phyloP scores from a whole-genome alignment of 2,888 invertebrate species.

The Phengaris arion region DNA sequence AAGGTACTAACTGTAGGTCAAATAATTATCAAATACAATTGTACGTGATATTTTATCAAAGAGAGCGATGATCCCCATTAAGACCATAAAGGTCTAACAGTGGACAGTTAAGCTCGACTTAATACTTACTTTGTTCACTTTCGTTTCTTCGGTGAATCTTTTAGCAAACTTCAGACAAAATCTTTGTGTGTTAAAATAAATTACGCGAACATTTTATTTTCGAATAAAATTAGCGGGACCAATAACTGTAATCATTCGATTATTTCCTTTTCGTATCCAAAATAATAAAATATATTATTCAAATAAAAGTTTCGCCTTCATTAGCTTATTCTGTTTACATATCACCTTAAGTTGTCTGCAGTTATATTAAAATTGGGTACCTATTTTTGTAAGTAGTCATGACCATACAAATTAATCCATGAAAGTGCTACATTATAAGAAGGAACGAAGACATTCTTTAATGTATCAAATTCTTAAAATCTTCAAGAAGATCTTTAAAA shows the following conservation, averaged over 20 bases:
- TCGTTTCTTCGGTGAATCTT: background rate
- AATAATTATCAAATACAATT: background rate
- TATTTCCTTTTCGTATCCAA: no score
- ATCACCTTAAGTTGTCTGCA: no score
- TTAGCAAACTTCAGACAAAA: conserved; percentile 7
- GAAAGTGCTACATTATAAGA: no score
- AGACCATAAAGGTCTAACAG: background rate
- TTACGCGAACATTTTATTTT: background rate
- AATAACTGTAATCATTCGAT: no score
- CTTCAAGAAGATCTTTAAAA: background rate
- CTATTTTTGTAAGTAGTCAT: no score
- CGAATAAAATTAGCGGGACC: no score
- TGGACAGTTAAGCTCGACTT: background rate
- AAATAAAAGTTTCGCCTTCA: no score
- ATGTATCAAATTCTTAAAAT: background rate
- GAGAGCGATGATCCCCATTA: conserved; percentile 7
- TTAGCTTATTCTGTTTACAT: no score
- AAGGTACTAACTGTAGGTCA: background rate
- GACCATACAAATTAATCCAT: no score
- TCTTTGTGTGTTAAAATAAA: background rate
- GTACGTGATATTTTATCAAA: background rate
- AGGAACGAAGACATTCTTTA: no score
- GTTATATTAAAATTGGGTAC: no score
- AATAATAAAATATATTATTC: no score
- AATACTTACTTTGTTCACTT: background rate